These are phyloP conservation scores for Chlorodrepanis virens DNA, from an alignment of 2,113 vertebrate genomes.

Conservation along the genomic window DNA sequence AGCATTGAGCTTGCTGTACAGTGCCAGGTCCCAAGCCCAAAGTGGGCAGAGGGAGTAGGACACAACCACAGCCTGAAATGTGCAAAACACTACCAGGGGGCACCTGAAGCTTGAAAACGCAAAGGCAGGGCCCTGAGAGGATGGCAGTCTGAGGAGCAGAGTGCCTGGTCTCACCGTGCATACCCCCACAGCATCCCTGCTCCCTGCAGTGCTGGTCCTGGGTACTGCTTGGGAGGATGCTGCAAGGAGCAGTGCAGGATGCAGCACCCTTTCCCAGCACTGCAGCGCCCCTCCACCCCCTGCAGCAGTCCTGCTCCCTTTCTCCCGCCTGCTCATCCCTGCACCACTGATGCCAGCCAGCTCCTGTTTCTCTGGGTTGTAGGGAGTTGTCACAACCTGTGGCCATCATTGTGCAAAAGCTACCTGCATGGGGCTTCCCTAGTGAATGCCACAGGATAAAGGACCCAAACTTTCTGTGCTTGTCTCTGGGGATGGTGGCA, in stretches of 20 bases:
- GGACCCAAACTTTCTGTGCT: neutral
- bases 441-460: neutral
- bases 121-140: neutral
- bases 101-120: neutral
- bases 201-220: neutral
- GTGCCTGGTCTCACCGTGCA: neutral
- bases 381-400: neutral
- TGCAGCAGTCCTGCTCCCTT: fast-evolving
- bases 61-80: neutral
- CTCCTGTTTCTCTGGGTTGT: neutral
- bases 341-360: neutral
- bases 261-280: neutral
- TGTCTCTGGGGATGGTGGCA: neutral
- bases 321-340: neutral
- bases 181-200: neutral
- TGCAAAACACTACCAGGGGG: neutral
- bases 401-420: neutral
- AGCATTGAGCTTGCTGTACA: neutral
- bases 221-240: neutral
- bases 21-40: neutral
- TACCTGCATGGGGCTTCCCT: neutral
- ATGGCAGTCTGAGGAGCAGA: neutral
- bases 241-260: neutral
- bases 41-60: neutral
- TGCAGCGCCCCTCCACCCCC: fast-evolving